These are phyloP conservation scores for Stenichneumon culpator DNA, from an alignment of 2,888 invertebrate species.

Conservation along the genomic window DNA sequence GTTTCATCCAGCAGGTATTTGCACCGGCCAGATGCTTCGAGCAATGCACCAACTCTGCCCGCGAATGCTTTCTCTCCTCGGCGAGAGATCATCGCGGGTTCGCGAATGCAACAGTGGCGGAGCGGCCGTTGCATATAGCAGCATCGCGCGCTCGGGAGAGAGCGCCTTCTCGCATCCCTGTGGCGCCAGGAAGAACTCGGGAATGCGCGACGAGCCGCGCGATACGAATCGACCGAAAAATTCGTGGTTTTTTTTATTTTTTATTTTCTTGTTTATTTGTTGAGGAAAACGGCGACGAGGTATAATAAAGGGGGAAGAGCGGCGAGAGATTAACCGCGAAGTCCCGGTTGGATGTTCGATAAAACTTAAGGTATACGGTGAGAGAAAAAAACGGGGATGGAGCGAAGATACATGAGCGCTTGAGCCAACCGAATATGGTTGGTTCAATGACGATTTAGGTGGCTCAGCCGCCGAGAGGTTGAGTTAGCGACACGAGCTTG, in stretches of 20 bases:
- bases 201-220: slow-evolving; percentile 71
- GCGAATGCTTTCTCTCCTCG: slow-evolving; percentile 36
- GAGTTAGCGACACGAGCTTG: no score
- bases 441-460: no score
- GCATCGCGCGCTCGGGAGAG: slow-evolving; percentile 16
- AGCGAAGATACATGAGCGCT: no score
- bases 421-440: no score
- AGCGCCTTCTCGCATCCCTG: slow-evolving; percentile 44
- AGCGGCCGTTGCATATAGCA: slow-evolving; percentile 25
- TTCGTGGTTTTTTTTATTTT: slow-evolving; percentile 4
- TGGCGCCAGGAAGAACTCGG: slow-evolving; percentile 70
- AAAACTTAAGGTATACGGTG: no score
- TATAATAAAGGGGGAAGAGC: slow-evolving; percentile 4
- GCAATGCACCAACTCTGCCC: slow-evolving; percentile 63
- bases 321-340: neutral
- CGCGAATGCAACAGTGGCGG: neutral
- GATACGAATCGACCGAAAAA: slow-evolving; percentile 52
- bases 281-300: neutral
- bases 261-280: neutral
- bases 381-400: no score
- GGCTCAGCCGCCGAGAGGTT: no score
- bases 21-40: slow-evolving; percentile 75
- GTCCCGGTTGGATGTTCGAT: slow-evolving; percentile 19
- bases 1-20: slow-evolving; percentile 71
- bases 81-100: slow-evolving; percentile 3